Base-by-base conservation (phyloP, 1,140 invertebrate species). In the Uloborus diversus region DNA sequence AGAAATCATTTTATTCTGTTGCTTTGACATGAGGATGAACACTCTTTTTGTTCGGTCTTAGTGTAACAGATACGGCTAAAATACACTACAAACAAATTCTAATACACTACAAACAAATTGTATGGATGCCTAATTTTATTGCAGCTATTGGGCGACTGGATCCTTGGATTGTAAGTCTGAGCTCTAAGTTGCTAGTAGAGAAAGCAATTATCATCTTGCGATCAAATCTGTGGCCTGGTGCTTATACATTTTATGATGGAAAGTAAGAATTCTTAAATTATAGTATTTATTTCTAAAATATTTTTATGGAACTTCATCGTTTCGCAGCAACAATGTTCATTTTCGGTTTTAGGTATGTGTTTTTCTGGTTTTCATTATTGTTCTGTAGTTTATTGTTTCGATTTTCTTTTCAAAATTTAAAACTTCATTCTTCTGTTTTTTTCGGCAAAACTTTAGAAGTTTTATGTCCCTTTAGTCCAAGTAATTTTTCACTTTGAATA, bases 241-340 rank as follows among this genome's bases (percentile, higher is more conserved):
- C 73, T 3, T 65, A 30, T 11, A 76, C 61, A 9, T 76, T 51
- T 17, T 76, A 76, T n/a, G 73, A 76, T 37, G 73, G 73, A 53
- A 76, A 76, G 73, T 76, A 76, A 35, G 73, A 30, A n/a, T 14
- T 11, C n/a, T n/a, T n/a, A n/a, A n/a, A n/a, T n/a, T n/a, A n/a
- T n/a, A n/a, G n/a, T n/a, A n/a, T n/a, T n/a, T n/a, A n/a, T n/a
- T n/a, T n/a, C n/a, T n/a, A n/a, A n/a, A n/a, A n/a, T n/a, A n/a
- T n/a, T n/a, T n/a, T n/a, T n/a, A n/a, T n/a, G n/a, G n/a, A n/a
- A n/a, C n/a, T n/a, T n/a, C n/a, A n/a, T n/a, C n/a, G n/a, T n/a
- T n/a, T n/a, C n/a, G n/a, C n/a, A n/a, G n/a, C n/a, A n/a, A n/a
- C n/a, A n/a, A n/a, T n/a, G n/a, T n/a, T n/a, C n/a, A n/a, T n/a